Evolutionary conservation across 2,797 vertebrate species (phyloP).

Genomic region (Ctenopoma kingsleyae): DNA sequence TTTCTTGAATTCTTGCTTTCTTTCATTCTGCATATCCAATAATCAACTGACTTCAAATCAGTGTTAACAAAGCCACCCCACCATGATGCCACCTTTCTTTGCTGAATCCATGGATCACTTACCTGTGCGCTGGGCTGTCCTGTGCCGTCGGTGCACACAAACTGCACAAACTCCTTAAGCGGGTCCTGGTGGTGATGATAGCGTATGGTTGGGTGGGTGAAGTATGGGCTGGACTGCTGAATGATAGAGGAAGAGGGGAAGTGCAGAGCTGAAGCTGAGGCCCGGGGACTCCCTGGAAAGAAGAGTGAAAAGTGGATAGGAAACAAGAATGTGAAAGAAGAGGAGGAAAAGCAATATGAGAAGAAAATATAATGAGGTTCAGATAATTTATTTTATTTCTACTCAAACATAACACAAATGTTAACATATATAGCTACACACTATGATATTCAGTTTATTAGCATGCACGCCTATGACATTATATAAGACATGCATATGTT

Average conservation of each 20-base stretch:
- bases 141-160: slow-evolving; percentile 94
- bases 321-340: slow-evolving; percentile 21
- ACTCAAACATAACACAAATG: slow-evolving; percentile 22
- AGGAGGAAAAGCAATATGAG: slow-evolving; percentile 32
- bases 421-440: slow-evolving; percentile 9
- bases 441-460: slow-evolving; percentile 11
- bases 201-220: slow-evolving; percentile 97
- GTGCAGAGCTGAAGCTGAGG: slow-evolving; percentile 94
- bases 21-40: slow-evolving; percentile 3
- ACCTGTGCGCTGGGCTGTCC: slow-evolving; percentile 94
- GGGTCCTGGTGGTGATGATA: slow-evolving; percentile 98
- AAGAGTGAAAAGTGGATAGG: slow-evolving; percentile 25
- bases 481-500: slow-evolving; percentile 50
- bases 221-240: slow-evolving; percentile 97
- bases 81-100: not conserved
- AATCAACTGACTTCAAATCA: not conserved
- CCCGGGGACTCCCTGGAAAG: slow-evolving; percentile 91
- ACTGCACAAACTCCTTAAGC: slow-evolving; percentile 98
- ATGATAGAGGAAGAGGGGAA: slow-evolving; percentile 97
- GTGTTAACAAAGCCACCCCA: slow-evolving; percentile 9
- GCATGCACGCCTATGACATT: slow-evolving; percentile 50
- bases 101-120: slow-evolving; percentile 58
- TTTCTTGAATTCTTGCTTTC: not conserved
- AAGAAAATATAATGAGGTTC: slow-evolving; percentile 34
- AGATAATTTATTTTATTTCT: slow-evolving; percentile 30